These are phyloP conservation scores for Botrylloides violaceus DNA, from an alignment of 23 tunicate genomes.

Conservation along the genomic window DNA sequence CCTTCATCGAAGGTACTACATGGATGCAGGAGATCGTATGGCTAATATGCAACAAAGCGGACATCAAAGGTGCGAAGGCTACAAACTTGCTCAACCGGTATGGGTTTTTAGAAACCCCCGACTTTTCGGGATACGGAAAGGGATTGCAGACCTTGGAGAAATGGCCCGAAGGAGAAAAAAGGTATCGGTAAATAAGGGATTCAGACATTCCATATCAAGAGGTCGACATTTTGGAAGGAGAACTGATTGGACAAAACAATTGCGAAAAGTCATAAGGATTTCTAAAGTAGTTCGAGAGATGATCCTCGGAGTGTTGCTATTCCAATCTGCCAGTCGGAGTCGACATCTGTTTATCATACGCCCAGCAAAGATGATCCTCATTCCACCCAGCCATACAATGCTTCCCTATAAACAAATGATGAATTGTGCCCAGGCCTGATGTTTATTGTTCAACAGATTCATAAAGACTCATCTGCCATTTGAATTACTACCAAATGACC, in stretches of 20 bases:
- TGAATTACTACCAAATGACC: neutral
- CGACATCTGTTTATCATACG: too few species aligned
- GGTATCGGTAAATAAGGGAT: too few species aligned
- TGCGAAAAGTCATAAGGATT: too few species aligned
- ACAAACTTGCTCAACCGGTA: neutral
- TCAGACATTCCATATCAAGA: too few species aligned
- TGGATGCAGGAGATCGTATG: neutral
- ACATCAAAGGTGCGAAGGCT: neutral
- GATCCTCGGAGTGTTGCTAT: too few species aligned
- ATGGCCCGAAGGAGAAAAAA: neutral
- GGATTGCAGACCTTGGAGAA: neutral
- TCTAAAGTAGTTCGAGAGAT: too few species aligned
- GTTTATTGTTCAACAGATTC: neutral
- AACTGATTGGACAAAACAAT: too few species aligned
- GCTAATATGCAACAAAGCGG: neutral
- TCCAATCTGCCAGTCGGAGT: too few species aligned
- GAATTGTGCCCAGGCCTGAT: neutral
- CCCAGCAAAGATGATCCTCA: too few species aligned
- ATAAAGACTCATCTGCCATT: neutral
- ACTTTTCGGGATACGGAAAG: neutral
- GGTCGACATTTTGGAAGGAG: too few species aligned
- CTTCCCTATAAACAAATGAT: too few species aligned
- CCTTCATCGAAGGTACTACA: neutral
- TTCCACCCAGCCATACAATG: too few species aligned
- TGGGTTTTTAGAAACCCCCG: neutral